Conservation (phyloP, 37 sponge, comb jelly and placozoan species). For the Halisarca cf. caerulea region DNA sequence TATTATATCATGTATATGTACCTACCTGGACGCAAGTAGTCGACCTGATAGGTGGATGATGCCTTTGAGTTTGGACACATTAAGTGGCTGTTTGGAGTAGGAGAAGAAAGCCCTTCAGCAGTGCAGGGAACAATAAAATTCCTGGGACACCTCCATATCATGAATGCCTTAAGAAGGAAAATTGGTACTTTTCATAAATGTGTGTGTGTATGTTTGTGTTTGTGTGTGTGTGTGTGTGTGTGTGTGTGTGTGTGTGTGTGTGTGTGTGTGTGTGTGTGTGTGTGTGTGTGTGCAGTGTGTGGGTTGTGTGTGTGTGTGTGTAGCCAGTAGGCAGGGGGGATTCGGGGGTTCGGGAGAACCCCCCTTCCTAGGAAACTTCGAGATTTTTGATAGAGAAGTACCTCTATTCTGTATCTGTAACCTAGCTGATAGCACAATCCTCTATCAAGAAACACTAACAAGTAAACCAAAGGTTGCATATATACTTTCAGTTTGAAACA, state of each 20-base stretch:
- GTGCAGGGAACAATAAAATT: neutral
- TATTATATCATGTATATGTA: too few species aligned
- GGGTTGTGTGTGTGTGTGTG: neutral
- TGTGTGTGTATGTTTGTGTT: too few species aligned
- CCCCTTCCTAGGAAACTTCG: too few species aligned
- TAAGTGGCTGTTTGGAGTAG: constrained; percentile 7
- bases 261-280: constrained; percentile 25
- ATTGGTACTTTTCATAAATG: neutral
- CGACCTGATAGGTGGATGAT: constrained; percentile 9
- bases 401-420: too few species aligned
- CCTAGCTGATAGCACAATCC: too few species aligned
- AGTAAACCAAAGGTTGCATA: too few species aligned
- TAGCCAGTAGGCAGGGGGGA: too few species aligned
- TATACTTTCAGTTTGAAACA: too few species aligned
- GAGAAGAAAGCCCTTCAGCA: neutral
- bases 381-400: too few species aligned
- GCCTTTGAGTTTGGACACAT: neutral
- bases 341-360: too few species aligned
- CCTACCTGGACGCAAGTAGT: neutral
- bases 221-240: too few species aligned
- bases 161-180: constrained; percentile 26
- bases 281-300: constrained; percentile 20
- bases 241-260: neutral
- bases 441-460: too few species aligned
- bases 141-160: constrained; percentile 27